Conservation (phyloP, 1,140 invertebrate species). For the Neomicropteryx cornuta region DNA sequence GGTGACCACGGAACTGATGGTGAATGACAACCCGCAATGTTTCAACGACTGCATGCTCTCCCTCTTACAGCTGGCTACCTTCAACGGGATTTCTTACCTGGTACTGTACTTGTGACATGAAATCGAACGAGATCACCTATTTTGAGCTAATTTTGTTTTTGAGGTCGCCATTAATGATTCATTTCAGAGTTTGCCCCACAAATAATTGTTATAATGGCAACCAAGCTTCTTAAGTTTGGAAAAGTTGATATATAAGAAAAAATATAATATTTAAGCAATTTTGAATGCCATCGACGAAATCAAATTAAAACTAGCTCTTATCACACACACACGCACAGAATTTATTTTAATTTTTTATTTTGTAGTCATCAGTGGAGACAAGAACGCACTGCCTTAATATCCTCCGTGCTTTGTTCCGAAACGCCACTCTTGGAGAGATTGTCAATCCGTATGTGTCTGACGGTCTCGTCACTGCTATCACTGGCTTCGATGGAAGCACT, state of each 20-base stretch:
- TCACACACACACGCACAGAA: too few species aligned
- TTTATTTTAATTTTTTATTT: too few species aligned
- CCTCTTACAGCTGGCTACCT: slow-evolving; percentile 32
- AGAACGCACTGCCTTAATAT: slow-evolving; percentile 81
- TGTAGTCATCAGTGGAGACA: slow-evolving; percentile 34
- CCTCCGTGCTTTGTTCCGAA: slow-evolving; percentile 65
- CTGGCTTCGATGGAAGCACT: slow-evolving; percentile 56
- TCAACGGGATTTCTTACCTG: too few species aligned
- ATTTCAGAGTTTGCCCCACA: too few species aligned
- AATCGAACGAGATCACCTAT: too few species aligned
- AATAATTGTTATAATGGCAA: too few species aligned
- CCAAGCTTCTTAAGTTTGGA: too few species aligned
- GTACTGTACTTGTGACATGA: too few species aligned
- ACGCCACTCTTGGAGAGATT: slow-evolving; percentile 61
- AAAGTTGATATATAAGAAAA: too few species aligned
- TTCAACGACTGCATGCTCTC: slow-evolving; percentile 51
- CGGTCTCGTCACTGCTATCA: slow-evolving; percentile 61
- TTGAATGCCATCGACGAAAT: slow-evolving; percentile 30
- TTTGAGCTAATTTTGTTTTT: too few species aligned
- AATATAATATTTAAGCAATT: too few species aligned
- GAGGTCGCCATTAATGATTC: too few species aligned
- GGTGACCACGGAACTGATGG: slow-evolving; percentile 55
- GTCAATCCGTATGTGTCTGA: slow-evolving; percentile 60
- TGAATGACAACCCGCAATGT: slow-evolving; percentile 33
- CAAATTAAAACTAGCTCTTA: slow-evolving; percentile 2